Evolutionary conservation across 2,797 vertebrate species (phyloP).

Genomic region (Channallabes apus): DNA sequence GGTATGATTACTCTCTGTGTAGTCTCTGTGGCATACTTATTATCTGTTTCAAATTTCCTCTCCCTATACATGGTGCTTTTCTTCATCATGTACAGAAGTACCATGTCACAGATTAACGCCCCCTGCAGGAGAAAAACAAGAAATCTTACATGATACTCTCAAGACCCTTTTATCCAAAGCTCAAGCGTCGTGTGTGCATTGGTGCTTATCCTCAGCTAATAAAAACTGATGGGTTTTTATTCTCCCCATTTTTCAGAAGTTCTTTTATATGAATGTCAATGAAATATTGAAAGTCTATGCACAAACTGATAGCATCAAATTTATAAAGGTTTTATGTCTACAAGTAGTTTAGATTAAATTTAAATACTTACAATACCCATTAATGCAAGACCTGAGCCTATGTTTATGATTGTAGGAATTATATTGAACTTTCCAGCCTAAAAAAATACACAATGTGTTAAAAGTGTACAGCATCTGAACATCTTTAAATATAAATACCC

Average conservation of each 20-base stretch:
- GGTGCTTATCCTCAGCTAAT: background rate
- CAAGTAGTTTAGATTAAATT: background rate
- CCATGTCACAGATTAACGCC: constrained; percentile 86
- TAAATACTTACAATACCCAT: constrained; percentile 85
- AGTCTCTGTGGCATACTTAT: constrained; percentile 30
- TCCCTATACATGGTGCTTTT: constrained; percentile 81
- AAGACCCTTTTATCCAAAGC: background rate
- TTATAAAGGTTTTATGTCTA: too few species aligned
- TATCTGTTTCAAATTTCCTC: constrained; percentile 80
- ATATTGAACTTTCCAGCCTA: constrained; percentile 91
- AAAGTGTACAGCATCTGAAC: background rate
- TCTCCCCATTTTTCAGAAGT: background rate
- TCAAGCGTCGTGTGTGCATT: too few species aligned
- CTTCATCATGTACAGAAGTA: constrained; percentile 85
- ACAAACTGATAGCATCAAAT: background rate
- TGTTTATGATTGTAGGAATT: constrained; percentile 85
- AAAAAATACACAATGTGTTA: constrained; percentile 22
- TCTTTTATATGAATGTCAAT: background rate
- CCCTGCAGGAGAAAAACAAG: constrained; percentile 70
- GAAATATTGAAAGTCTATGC: background rate
- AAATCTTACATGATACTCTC: background rate
- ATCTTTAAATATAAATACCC: background rate
- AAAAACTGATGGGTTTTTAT: background rate
- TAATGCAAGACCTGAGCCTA: constrained; percentile 84
- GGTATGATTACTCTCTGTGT: background rate